Percentiles rank a stretch among this genome's conserved stretches.
Conservation (phyloP, 2,113 vertebrate species). For the Brachyhypopomus gauderio region DNA sequence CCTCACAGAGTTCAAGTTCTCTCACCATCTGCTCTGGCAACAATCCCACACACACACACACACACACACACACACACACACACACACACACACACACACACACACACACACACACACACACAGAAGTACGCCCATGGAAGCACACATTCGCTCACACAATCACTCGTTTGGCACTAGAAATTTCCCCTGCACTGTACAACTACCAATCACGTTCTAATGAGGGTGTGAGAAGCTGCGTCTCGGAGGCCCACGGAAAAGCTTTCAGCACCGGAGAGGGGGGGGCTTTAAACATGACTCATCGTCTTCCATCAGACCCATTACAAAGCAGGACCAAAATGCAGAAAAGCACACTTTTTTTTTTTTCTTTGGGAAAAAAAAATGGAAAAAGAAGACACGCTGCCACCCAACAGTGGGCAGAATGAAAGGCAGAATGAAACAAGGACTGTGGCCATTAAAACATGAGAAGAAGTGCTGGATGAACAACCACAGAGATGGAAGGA, state of each 20-base stretch:
- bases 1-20: conserved; percentile 15
- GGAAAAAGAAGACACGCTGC: background rate
- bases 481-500: background rate
- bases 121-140: background rate
- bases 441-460: background rate
- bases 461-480: background rate
- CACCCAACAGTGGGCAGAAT: background rate
- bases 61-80: no score
- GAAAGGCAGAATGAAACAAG: background rate
- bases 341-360: background rate
- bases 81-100: background rate
- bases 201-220: conserved; percentile 29
- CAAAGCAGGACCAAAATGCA: background rate
- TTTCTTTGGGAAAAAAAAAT: background rate
- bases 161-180: background rate
- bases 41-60: background rate
- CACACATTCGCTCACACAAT: background rate
- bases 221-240: background rate
- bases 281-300: conserved; percentile 46
- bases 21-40: conserved; percentile 45
- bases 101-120: background rate
- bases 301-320: conserved; percentile 14
- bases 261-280: conserved; percentile 16
- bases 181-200: conserved; percentile 19
- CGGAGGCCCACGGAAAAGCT: conserved; percentile 6